phyloP scores from a whole-genome alignment of 1,140 invertebrate genomes.

The Macrotrachela quadricornifera region DNA sequence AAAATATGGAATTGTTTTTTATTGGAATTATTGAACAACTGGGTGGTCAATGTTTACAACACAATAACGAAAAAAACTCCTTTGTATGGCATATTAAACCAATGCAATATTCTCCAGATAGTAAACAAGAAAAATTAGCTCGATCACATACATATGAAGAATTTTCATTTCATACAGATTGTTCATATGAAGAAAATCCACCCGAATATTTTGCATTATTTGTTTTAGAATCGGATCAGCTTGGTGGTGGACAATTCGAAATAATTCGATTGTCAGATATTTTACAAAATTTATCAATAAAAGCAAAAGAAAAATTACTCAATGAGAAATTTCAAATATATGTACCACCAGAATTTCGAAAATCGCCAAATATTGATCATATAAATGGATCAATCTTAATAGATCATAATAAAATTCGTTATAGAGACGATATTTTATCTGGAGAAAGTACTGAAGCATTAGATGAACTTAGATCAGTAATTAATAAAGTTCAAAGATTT shows the following conservation, averaged over 20 bases:
- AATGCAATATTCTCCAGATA: too few species aligned
- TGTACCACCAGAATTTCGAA: slow-evolving; percentile 1
- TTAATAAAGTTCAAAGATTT: too few species aligned
- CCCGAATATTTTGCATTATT: not conserved
- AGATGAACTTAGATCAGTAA: not conserved
- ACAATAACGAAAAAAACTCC: too few species aligned
- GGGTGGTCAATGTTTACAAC: too few species aligned
- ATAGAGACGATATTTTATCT: slow-evolving; percentile 1
- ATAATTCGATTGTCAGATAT: not conserved
- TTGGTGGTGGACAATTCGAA: not conserved
- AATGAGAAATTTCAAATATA: not conserved
- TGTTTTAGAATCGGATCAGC: not conserved
- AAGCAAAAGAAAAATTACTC: not conserved
- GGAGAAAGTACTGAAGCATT: not conserved
- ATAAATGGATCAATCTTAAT: not conserved
- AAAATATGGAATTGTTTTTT: too few species aligned
- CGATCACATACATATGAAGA: not conserved
- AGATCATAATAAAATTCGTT: not conserved
- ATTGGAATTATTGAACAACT: too few species aligned
- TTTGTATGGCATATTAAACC: too few species aligned
- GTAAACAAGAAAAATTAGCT: not conserved
- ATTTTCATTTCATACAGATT: slow-evolving; percentile 1
- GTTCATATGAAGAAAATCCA: not conserved
- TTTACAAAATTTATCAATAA: not conserved
- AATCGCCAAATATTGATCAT: not conserved